phyloP scores from a whole-genome alignment of 2,797 vertebrate species.

The Hemibagrus guttatus region DNA sequence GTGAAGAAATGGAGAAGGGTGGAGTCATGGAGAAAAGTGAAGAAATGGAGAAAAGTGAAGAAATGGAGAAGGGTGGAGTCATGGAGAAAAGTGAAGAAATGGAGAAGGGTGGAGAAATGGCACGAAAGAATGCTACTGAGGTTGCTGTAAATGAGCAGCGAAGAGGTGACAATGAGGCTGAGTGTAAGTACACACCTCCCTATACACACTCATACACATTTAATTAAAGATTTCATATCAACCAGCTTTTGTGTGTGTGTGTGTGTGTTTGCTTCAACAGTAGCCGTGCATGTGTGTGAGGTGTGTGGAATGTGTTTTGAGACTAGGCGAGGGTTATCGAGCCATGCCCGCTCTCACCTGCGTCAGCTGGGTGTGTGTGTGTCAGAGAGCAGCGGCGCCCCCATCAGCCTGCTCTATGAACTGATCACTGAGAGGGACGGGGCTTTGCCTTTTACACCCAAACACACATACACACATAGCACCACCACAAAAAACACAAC shows the following conservation, averaged over 20 bases:
- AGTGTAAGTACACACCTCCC: neutral
- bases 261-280: conserved; percentile 34
- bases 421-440: conserved; percentile 66
- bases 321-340: conserved; percentile 72
- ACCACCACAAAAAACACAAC: conserved; percentile 2
- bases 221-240: neutral
- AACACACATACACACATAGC: neutral
- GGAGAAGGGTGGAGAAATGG: neutral
- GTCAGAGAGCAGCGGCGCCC: conserved; percentile 72
- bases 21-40: neutral
- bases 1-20: neutral
- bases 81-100: neutral
- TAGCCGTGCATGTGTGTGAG: conserved; percentile 66
- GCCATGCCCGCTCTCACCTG: conserved; percentile 75
- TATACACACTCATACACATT: neutral
- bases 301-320: conserved; percentile 73
- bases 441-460: conserved; percentile 45
- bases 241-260: neutral
- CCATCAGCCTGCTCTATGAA: conserved; percentile 72
- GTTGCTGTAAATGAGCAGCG: neutral
- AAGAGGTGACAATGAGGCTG: neutral
- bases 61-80: neutral
- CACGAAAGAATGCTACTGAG: neutral
- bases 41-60: neutral
- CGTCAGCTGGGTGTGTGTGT: conserved; percentile 70